Evolutionary conservation across 2,113 vertebrate species (phyloP).

Genomic region (Aegotheles bennettii): DNA sequence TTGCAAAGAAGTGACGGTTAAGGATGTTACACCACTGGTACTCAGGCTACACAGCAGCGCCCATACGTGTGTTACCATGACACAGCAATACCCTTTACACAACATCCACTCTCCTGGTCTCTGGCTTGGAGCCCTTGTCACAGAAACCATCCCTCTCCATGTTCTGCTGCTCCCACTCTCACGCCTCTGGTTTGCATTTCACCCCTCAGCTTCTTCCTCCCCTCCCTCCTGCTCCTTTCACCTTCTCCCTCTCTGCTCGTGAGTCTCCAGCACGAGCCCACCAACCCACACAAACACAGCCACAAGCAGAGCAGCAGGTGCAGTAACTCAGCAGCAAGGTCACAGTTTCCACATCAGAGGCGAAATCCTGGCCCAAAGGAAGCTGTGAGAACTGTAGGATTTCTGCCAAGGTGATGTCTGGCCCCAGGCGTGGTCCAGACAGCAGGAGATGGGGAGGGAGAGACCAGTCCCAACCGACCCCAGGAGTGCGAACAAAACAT

Average conservation of each 20-base stretch:
- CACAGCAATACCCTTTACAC: neutral
- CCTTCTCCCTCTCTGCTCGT: rapidly evolving
- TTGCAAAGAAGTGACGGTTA: rapidly evolving
- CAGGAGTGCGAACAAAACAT: rapidly evolving
- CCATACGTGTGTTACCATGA: rapidly evolving
- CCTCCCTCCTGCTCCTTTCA: neutral
- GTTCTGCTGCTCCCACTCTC: neutral
- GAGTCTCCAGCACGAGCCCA: rapidly evolving
- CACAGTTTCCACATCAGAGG: neutral
- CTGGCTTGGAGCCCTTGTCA: neutral
- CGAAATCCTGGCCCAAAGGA: neutral
- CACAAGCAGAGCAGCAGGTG: neutral
- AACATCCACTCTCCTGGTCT: rapidly evolving
- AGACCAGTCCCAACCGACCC: neutral
- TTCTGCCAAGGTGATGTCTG: neutral
- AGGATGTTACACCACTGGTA: neutral
- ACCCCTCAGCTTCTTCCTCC: neutral
- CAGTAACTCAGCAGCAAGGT: neutral
- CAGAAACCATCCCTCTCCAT: neutral
- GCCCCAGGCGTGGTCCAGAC: neutral
- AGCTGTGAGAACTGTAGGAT: rapidly evolving
- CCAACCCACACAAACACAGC: rapidly evolving
- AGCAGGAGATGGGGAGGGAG: neutral
- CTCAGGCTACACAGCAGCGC: neutral
- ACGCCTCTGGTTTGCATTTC: neutral